Base-by-base conservation (phyloP, 1,140 invertebrate species). In the Drosophila chauvacae region DNA sequence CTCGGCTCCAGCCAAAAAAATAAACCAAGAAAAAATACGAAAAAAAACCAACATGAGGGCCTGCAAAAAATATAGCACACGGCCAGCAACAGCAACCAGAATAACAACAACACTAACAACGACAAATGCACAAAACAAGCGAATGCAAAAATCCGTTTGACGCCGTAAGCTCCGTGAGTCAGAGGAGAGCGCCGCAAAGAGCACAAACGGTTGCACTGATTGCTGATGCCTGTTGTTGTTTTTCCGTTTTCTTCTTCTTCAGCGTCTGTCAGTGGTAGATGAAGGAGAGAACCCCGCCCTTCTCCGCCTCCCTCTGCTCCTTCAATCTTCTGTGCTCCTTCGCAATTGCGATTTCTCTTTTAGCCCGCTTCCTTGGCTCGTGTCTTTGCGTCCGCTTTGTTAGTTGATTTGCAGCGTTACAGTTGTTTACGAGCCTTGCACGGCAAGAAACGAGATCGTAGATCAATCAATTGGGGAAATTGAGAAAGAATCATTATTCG, bases 111-210 rank as follows among this genome's bases (percentile, higher is more conserved):
- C 44, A 42, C 47, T 39, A 58, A 65, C 53, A 47, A 66, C 70
- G 42, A 72, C 63, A 73, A 56, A 50, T 51, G 35, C 64, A 68
- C 35, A 78, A 61, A 69, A 59, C 48, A 75, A 61, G 58, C 66
- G 66, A 84, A 88, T 90, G 81, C 84, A 88, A 88, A 81, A 88
- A 88, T 88, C 80, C 84, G 77, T 90, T 88, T 90, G 84, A 88
- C 80, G 80, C 80, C 80, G 55, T 88, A 90, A 90, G 80, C 85
- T 70, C 41, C 64, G 51, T 88, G 84, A 88, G 77, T 88, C 84
- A 88, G 80, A 77, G 23, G 18, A 71, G 53, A 71, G 44, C 30
- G 44, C 23, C 13, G 56, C 30, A 42, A 51, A 64, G 35, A 56
- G 53, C 16, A 56, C 53, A 56, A 56, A 82, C 57, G 69, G 76